phyloP scores from a whole-genome alignment of 2,797 vertebrate species.

The Champsocephalus esox region DNA sequence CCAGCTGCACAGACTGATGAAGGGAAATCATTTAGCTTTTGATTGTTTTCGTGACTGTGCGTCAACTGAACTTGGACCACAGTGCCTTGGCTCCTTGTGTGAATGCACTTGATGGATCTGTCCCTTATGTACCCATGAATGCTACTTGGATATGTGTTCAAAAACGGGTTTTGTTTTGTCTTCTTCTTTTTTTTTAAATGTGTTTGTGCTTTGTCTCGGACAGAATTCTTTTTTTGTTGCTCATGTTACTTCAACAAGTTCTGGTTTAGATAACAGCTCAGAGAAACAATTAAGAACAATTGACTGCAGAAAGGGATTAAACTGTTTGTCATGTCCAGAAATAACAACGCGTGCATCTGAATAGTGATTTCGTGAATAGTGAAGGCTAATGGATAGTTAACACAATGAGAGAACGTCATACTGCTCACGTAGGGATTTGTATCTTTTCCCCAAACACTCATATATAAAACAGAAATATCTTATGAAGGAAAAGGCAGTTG shows the following conservation, averaged over 20 bases:
- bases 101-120: constrained; percentile 69
- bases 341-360: constrained; percentile 49
- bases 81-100: constrained; percentile 49
- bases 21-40: constrained; percentile 49
- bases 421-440: not conserved
- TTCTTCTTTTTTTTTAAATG: constrained; percentile 17
- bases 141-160: constrained; percentile 50
- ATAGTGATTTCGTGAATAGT: not conserved
- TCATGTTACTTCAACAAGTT: constrained; percentile 43
- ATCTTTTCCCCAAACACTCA: no score
- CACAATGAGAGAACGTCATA: not conserved
- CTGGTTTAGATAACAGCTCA: constrained; percentile 53
- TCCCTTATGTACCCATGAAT: constrained; percentile 64
- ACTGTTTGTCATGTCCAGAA: constrained; percentile 35
- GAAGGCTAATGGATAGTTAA: constrained; percentile 25
- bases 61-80: constrained; percentile 66
- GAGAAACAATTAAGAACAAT: constrained; percentile 44
- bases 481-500: not conserved
- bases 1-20: constrained; percentile 62
- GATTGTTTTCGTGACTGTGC: constrained; percentile 63
- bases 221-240: constrained; percentile 19
- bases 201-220: constrained; percentile 54
- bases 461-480: not conserved
- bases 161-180: constrained; percentile 56
- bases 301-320: constrained; percentile 26